A percentile compares a stretch with the other conserved stretches of the same genome.
Evolutionary conservation across 2,113 vertebrate species (phyloP).

Genomic region (Podilymbus podiceps): DNA sequence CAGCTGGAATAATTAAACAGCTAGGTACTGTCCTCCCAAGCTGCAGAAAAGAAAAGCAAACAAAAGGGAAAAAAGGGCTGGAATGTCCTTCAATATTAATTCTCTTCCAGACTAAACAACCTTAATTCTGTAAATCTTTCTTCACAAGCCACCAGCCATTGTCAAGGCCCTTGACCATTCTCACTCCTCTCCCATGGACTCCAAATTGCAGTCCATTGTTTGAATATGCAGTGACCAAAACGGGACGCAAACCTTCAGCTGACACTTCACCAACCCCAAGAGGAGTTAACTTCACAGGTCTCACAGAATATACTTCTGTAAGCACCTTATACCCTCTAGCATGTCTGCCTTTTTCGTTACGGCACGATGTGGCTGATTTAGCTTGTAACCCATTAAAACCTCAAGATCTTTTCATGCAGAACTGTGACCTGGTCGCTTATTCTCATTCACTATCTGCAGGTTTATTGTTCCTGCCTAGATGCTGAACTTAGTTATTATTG

Average conservation of each 20-base stretch:
- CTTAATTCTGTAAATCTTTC: neutral
- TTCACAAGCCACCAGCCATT: neutral
- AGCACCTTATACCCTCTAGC: neutral
- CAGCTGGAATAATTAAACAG: constrained; percentile 60
- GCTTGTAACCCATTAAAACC: neutral
- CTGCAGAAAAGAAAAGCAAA: neutral
- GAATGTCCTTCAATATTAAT: neutral
- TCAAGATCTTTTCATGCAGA: neutral
- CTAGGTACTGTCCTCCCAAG: constrained; percentile 17
- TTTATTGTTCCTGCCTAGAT: neutral
- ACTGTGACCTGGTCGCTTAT: neutral
- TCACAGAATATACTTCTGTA: neutral
- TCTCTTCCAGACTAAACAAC: neutral
- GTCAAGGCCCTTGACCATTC: neutral
- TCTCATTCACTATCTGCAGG: neutral
- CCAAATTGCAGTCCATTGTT: neutral
- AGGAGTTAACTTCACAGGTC: neutral
- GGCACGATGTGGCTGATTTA: neutral
- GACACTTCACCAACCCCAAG: neutral
- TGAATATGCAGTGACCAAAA: neutral
- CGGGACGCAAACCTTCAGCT: neutral
- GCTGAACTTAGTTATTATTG: neutral
- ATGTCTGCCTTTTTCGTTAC: neutral
- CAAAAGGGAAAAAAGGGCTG: neutral
- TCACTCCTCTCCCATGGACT: neutral